These are phyloP conservation scores for Mormyrops attenuatus DNA, from an alignment of 2,797 vertebrate genomes.

Conservation along the genomic window DNA sequence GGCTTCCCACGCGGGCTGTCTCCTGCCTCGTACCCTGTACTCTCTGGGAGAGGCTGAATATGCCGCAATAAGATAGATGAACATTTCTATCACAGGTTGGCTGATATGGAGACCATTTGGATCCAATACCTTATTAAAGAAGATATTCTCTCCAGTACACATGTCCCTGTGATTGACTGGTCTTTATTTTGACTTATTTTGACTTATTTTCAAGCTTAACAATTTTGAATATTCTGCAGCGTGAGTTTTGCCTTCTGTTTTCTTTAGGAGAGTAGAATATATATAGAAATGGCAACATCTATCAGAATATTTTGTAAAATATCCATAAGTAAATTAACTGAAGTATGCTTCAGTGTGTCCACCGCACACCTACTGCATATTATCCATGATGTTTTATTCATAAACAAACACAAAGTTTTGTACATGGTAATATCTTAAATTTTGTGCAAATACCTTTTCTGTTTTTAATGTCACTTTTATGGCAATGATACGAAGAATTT, in stretches of 20 bases:
- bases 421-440: not conserved
- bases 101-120: not conserved
- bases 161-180: not conserved
- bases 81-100: not conserved
- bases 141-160: not conserved
- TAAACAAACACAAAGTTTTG: not conserved
- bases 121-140: not conserved
- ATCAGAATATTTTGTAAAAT: not conserved
- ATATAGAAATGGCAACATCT: not conserved
- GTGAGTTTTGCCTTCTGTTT: not conserved
- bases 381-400: not conserved
- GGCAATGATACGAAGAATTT: not conserved
- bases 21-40: not conserved
- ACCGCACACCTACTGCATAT: not conserved
- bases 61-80: not conserved
- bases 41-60: not conserved
- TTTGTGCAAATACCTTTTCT: not conserved
- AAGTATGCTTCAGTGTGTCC: not conserved
- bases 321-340: not conserved
- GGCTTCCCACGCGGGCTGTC: not conserved
- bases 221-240: not conserved
- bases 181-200: not conserved
- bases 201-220: not conserved
- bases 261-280: not conserved
- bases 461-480: not conserved